A percentile compares a stretch with the other conserved stretches of the same genome.
Evolutionary conservation across 2,797 vertebrate species (phyloP).

Genomic region (Okamejei kenojei): DNA sequence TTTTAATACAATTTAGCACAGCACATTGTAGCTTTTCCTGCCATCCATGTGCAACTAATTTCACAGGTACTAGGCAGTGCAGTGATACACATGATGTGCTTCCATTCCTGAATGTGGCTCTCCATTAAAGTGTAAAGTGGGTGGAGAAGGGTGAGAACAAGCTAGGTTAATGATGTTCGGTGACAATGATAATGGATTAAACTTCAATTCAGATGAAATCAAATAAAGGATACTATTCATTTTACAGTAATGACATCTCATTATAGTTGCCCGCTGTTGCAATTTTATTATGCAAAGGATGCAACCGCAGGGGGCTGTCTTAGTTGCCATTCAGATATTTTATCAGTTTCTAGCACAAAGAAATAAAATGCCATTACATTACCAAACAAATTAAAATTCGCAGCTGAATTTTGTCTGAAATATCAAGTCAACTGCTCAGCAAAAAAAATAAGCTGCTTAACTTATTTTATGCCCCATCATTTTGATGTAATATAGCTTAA

Average conservation of each 20-base stretch:
- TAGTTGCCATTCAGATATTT: neutral
- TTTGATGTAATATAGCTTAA: neutral
- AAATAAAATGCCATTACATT: neutral
- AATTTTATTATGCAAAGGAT: neutral
- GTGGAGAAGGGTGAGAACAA: neutral
- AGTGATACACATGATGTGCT: neutral
- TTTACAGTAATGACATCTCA: neutral
- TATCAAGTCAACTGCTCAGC: neutral
- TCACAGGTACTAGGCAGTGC: neutral
- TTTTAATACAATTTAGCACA: neutral
- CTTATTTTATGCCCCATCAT: neutral
- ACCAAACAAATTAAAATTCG: neutral
- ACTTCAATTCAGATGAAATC: conserved; percentile 2
- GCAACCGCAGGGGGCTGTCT: neutral
- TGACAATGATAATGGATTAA: neutral
- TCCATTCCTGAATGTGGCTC: neutral
- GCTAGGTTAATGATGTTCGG: neutral
- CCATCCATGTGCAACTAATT: neutral
- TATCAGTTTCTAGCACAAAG: conserved; percentile 21
- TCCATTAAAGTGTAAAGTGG: neutral
- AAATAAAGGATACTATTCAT: neutral
- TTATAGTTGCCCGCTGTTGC: neutral
- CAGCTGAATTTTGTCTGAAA: neutral
- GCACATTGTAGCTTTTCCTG: neutral
- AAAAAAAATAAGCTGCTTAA: neutral